Conservation (phyloP, 2,888 invertebrate genomes). For the Spicauda simplicius region DNA sequence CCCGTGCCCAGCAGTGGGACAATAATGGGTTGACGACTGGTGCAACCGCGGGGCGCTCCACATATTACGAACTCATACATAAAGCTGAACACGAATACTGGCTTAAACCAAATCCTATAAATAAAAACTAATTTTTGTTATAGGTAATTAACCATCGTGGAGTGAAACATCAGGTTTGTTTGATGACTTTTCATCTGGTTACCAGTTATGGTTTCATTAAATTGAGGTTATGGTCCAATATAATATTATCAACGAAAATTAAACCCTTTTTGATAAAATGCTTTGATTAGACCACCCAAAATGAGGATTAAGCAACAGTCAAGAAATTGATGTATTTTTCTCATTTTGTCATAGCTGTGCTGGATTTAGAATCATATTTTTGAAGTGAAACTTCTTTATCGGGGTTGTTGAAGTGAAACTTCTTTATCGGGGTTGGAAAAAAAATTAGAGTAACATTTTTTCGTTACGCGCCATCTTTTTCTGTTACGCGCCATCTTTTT, state of each 20-base stretch:
- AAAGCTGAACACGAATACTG: background rate
- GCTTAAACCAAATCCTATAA: background rate
- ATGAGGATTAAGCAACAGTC: background rate
- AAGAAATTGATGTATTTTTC: too few species aligned
- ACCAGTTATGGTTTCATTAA: slow-evolving; percentile 34
- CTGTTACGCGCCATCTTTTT: too few species aligned
- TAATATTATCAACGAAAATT: slow-evolving; percentile 39
- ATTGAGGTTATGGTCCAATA: slow-evolving; percentile 42
- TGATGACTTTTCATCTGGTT: slow-evolving; percentile 11
- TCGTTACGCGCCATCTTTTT: too few species aligned
- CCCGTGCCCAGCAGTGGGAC: too few species aligned
- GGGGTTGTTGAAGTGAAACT: too few species aligned
- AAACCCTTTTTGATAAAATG: slow-evolving; percentile 34
- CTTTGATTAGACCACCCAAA: slow-evolving; percentile 38
- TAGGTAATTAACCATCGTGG: slow-evolving; percentile 9
- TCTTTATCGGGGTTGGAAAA: too few species aligned
- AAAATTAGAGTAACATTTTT: too few species aligned
- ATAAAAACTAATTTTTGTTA: slow-evolving; percentile 17
- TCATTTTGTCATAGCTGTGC: too few species aligned
- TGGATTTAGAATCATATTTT: too few species aligned
- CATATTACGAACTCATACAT: background rate
- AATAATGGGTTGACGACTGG: too few species aligned
- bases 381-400: too few species aligned
- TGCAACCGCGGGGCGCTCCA: too few species aligned
- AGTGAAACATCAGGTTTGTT: slow-evolving; percentile 17